phyloP scores from a whole-genome alignment of 2,888 invertebrate genomes.

The Lomographa bimaculata region DNA sequence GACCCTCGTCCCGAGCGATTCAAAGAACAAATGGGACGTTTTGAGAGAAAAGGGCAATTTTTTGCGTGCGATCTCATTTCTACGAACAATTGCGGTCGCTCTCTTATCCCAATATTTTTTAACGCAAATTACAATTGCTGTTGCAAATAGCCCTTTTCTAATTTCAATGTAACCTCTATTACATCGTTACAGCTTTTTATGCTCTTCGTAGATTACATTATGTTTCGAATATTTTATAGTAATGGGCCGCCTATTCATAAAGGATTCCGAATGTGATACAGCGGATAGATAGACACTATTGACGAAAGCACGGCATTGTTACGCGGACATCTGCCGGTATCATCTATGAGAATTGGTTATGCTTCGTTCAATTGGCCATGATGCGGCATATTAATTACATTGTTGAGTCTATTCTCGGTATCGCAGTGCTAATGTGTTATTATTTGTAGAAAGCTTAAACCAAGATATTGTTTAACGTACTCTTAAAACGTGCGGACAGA shows the following conservation, averaged over 20 bases:
- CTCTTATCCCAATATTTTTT: conserved; percentile 34
- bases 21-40: conserved; percentile 57
- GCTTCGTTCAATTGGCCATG: conserved; percentile 42
- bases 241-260: conserved; percentile 19
- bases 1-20: conserved; percentile 53
- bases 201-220: conserved; percentile 8
- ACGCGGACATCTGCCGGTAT: conserved; percentile 57
- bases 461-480: too few species aligned
- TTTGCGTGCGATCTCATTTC: conserved; percentile 58
- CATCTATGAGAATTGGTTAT: conserved; percentile 47
- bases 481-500: too few species aligned
- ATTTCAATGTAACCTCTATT: conserved; percentile 18
- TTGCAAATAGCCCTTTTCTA: conserved; percentile 15
- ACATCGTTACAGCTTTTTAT: conserved; percentile 8
- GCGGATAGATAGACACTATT: conserved; percentile 37
- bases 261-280: conserved; percentile 25
- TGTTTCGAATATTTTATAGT: conserved; percentile 13
- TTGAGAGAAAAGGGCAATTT: conserved; percentile 56
- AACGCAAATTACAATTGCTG: conserved; percentile 29
- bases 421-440: conserved; percentile 6
- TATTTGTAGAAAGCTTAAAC: conserved; percentile 4
- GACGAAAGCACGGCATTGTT: conserved; percentile 55
- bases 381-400: conserved; percentile 38
- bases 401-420: conserved; percentile 21
- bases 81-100: conserved; percentile 46